Base-by-base conservation (phyloP, 2,113 vertebrate species). In the Osmerus mordax region DNA sequence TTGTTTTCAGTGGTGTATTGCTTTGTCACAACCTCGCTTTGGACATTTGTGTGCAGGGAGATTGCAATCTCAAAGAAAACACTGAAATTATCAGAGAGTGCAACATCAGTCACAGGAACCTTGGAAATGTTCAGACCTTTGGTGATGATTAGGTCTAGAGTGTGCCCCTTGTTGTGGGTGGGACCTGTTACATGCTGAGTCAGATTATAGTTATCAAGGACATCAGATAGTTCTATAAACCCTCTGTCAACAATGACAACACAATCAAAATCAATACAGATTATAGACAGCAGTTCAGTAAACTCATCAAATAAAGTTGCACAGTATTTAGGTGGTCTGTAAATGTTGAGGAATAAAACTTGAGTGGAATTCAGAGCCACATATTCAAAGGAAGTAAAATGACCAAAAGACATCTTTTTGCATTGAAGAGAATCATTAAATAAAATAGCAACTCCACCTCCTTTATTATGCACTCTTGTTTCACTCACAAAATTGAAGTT, bases 121-220 rank as follows among this genome's bases (percentile, higher is more conserved):
- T 28, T 28, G 25, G 51, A 54, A 68, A 68, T 68, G 51, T 68
- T 68, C 21, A 68, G 66, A 68, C 41, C 66, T 15, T 68, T 68
- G 47, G 66, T 18, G 59, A 61, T 61, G n/a, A 18, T 61, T 19
- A 53, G 47, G 16, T 65, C 63, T 18, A 65, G 28, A 65, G 28
- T 65, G 28, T 65, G 29, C 7, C 25, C 25, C 63, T 65, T 28
- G 23, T 65, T 3, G 63, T 65, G 23, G 28, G 63, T 65, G 23
- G 25, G 63, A 23, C 15, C 9, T 7, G 6, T 65, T 12, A 65
- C 23, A 65, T 65, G 14, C 63, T 65, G 63, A 65, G 63, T 65
- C 28, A 65, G n/a, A 4, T 29, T 3, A 65, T 32, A 65, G 63
- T 32, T 54, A 25, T 12, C 23, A 68, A 68, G 67, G 15, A 25